These are phyloP conservation scores for Pardosa pseudoannulata DNA, from an alignment of 2,888 invertebrate species.

Conservation along the genomic window DNA sequence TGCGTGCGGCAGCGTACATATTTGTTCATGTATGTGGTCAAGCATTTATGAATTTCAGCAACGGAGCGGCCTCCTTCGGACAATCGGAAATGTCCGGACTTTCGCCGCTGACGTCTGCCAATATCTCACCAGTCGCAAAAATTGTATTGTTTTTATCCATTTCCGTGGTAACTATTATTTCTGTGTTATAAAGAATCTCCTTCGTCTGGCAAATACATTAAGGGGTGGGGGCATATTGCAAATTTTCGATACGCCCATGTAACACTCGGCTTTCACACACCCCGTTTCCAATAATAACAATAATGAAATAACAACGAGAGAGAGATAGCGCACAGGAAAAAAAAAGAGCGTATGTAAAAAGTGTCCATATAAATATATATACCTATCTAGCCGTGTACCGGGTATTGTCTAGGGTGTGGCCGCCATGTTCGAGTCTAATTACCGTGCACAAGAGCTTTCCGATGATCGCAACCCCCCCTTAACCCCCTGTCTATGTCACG, in stretches of 20 bases:
- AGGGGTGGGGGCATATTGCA: constrained; percentile 40
- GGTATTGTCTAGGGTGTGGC: constrained; percentile 71
- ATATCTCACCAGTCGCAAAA: neutral
- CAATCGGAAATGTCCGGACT: neutral
- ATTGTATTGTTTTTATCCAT: constrained; percentile 13
- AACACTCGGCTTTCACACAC: constrained; percentile 51
- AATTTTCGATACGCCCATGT: constrained; percentile 54
- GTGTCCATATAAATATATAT: constrained; percentile 71
- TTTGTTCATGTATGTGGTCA: neutral
- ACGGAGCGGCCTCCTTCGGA: neutral
- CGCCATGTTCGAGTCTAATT: constrained; percentile 68
- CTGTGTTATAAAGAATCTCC: constrained; percentile 14
- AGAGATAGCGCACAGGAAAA: constrained; percentile 33
- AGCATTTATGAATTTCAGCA: neutral
- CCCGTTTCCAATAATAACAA: constrained; percentile 69
- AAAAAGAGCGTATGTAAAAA: constrained; percentile 62
- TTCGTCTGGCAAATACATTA: constrained; percentile 46
- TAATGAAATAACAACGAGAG: constrained; percentile 51
- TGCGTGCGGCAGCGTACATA: neutral
- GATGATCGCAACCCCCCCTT: constrained; percentile 45
- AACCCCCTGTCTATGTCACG: constrained; percentile 46
- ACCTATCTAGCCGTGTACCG: constrained; percentile 60
- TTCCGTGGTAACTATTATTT: constrained; percentile 11
- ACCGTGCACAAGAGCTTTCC: constrained; percentile 71
- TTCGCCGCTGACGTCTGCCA: neutral